phyloP scores from a whole-genome alignment of 2,797 vertebrate genomes.

The Coranthus polyacanthus region DNA sequence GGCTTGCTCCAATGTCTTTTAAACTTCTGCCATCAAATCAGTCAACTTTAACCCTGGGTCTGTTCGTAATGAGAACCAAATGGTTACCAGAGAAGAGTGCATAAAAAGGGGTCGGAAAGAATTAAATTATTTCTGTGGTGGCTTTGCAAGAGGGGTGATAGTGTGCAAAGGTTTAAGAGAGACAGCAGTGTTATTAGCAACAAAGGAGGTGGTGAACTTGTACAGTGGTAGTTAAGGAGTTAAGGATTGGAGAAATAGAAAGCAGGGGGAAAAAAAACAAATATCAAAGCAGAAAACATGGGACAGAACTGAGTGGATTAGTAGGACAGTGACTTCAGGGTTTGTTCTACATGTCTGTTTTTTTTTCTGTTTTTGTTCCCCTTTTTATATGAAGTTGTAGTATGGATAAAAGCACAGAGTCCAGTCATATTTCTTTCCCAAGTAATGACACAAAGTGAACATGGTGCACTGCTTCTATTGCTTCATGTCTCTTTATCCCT shows the following conservation, averaged over 20 bases:
- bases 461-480: conserved; percentile 16
- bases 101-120: conserved; percentile 32
- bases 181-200: conserved; percentile 14
- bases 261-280: conserved; percentile 1
- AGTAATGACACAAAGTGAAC: conserved; percentile 37
- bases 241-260: conserved; percentile 32
- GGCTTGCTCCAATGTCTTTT: conserved; percentile 78
- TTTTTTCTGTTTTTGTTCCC: conserved; percentile 14
- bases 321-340: conserved; percentile 5
- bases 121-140: conserved; percentile 59
- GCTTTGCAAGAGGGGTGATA: conserved; percentile 41
- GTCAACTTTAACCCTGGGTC: conserved; percentile 85
- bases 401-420: conserved; percentile 10
- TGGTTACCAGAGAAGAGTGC: conserved; percentile 76
- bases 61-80: conserved; percentile 92
- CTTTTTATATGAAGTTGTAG: conserved; percentile 2
- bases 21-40: conserved; percentile 63
- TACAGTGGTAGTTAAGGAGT: conserved; percentile 1
- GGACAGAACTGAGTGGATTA: conserved; percentile 1
- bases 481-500: conserved; percentile 31
- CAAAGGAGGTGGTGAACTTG: conserved; percentile 30
- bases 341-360: conserved; percentile 8
- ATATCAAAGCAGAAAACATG: conserved; percentile 22
- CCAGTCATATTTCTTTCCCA: conserved; percentile 10
- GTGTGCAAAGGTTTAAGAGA: conserved; percentile 58